These are phyloP conservation scores for Halocaridina rubra DNA, from an alignment of 2,888 invertebrate genomes.

Conservation along the genomic window DNA sequence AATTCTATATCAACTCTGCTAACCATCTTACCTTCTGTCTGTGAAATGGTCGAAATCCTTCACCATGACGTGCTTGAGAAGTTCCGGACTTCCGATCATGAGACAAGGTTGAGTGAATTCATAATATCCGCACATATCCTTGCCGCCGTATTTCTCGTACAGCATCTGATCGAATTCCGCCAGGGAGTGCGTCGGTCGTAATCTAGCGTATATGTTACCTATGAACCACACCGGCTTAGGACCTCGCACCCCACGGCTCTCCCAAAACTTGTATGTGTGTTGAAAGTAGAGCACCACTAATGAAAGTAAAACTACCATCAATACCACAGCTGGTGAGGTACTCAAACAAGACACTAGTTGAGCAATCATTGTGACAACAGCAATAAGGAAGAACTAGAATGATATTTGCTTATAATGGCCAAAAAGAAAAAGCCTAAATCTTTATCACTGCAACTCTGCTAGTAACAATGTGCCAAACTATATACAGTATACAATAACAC, in stretches of 20 bases:
- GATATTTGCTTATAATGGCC: too few relatives aligned
- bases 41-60: constrained; percentile 63
- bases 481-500: too few relatives aligned
- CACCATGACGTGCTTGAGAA: constrained; percentile 61
- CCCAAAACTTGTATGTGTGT: constrained; percentile 41
- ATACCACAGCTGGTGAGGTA: constrained; percentile 5
- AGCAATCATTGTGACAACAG: constrained; percentile 28
- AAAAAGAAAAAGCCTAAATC: too few relatives aligned
- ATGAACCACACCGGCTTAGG: constrained; percentile 56
- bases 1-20: too few relatives aligned
- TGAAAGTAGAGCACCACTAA: constrained; percentile 26
- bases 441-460: too few relatives aligned
- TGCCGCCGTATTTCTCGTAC: constrained; percentile 53
- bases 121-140: constrained; percentile 56
- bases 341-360: constrained; percentile 15
- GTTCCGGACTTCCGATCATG: constrained; percentile 57
- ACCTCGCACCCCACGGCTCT: constrained; percentile 34
- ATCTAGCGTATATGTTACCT: constrained; percentile 54
- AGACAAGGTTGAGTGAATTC: constrained; percentile 60
- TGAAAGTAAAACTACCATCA: not conserved
- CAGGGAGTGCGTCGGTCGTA: constrained; percentile 50
- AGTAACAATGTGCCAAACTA: too few relatives aligned
- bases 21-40: constrained; percentile 60
- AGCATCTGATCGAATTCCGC: constrained; percentile 57
- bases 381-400: too few relatives aligned